Base-by-base conservation (phyloP, 2,113 vertebrate genomes). In the Hemichromis elongatus region DNA sequence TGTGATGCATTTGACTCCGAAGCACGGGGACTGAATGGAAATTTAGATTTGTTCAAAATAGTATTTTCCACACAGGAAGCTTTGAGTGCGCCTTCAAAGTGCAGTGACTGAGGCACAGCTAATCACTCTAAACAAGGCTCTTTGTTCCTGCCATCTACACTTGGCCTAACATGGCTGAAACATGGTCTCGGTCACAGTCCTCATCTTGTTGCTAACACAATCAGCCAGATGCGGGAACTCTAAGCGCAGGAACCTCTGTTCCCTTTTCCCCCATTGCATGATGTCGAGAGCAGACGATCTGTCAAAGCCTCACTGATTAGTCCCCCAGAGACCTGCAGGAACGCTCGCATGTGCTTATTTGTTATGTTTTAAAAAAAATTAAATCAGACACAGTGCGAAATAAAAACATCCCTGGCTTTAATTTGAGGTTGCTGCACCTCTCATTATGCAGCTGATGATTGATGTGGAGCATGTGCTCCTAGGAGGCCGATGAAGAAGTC, bases 51-150 rank as follows among this genome's bases (percentile, higher is more conserved):
- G 37, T 33, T 75, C n/a, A 61, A 52, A 86, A 87, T 66, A 66
- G 40, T 82, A 78, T 91, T 93, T 88, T 86, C 28, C 79, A 77
- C 81, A 16, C 77, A 30, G 59, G 73, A 56, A 87, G 84, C 84
- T 77, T 80, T 78, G 81, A 86, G 35, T 90, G 55, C 79, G 45
- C 82, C 92, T 92, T 93, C 92, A 92, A 93, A 94, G 90, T 87
- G 77, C 80, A 90, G 52, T 83, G 83, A 89, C 85, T 90, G 91
- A 93, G 81, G 84, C 86, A 40, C 88, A 82, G 84, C 24, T 90
- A 94, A 93, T 94, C 88, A 78, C 79, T 91, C 93, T 88, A 89
- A 92, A 90, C 84, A 80, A 90, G 70, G 85, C 85, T 81, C 92
- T 93, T 92, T 92, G 89, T 92, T 90, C 89, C 83, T 78, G 81